Conservation (phyloP, 2,797 vertebrate species). For the Micrastur ruficollis region DNA sequence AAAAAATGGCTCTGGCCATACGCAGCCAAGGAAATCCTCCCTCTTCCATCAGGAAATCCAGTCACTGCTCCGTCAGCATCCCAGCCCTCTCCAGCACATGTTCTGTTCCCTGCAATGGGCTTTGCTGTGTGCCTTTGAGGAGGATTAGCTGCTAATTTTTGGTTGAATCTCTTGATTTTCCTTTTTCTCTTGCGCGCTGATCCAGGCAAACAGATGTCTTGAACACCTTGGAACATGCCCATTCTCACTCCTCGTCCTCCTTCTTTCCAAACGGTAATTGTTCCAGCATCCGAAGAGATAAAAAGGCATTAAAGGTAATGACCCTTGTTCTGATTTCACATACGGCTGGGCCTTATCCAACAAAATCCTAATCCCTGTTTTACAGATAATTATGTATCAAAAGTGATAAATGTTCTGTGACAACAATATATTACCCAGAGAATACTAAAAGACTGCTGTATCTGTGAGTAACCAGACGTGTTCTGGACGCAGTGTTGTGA, state of each 20-base stretch:
- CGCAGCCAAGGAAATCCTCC: neutral
- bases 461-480: neutral
- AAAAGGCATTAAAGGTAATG: constrained; percentile 58
- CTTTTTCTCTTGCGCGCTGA: neutral
- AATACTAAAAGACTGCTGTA: neutral
- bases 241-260: neutral
- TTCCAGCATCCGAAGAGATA: constrained; percentile 14
- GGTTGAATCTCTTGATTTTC: neutral
- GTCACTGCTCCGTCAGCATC: neutral
- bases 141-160: neutral
- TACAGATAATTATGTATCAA: constrained; percentile 44
- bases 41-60: neutral
- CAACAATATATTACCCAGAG: constrained; percentile 7
- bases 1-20: neutral
- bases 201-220: constrained; percentile 2
- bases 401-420: constrained; percentile 51
- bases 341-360: constrained; percentile 11
- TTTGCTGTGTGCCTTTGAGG: neutral
- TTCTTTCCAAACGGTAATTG: constrained; percentile 17
- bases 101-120: neutral
- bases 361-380: constrained; percentile 40
- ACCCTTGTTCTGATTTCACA: constrained; percentile 48
- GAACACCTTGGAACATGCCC: constrained; percentile 5
- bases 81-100: neutral
- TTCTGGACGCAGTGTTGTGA: neutral